Evolutionary conservation across 2,888 invertebrate genomes (phyloP).

Genomic region (Spatulosminthurus flaviceps): DNA sequence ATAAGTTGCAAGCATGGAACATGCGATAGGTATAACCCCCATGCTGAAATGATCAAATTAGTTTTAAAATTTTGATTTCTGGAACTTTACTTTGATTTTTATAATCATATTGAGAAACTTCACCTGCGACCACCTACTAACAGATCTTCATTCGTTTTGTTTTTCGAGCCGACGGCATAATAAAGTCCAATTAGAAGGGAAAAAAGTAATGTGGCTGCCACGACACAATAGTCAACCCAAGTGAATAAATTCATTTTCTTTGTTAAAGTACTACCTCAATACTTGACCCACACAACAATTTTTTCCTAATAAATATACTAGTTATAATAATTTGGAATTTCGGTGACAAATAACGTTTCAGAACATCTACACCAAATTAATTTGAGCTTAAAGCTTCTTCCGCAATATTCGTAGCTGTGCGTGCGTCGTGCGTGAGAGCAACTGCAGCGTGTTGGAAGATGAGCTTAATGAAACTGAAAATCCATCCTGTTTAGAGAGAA

Average conservation of each 20-base stretch:
- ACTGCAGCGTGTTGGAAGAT: no score
- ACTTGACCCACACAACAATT: background rate
- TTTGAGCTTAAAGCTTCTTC: no score
- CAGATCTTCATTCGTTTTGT: constrained; percentile 60
- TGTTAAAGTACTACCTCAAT: no score
- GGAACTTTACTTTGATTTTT: no score
- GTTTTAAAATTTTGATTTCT: no score
- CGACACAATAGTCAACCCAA: constrained; percentile 59
- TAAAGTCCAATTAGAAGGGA: constrained; percentile 60
- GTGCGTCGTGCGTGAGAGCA: no score
- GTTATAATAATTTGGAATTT: no score
- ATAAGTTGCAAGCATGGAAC: constrained; percentile 62
- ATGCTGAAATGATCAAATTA: constrained; percentile 48
- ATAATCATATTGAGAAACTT: background rate
- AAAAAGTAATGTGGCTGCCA: constrained; percentile 57
- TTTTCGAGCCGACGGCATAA: constrained; percentile 58
- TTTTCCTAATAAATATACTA: background rate
- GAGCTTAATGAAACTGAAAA: background rate
- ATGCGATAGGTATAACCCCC: constrained; percentile 61
- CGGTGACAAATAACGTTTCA: no score
- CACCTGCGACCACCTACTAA: constrained; percentile 58
- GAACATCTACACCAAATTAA: no score
- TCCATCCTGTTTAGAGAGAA: background rate
- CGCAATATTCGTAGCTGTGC: no score
- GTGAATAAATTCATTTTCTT: constrained; percentile 53